Evolutionary conservation across 2,888 invertebrate genomes (phyloP).

Genomic region (Diplolepis rosae): DNA sequence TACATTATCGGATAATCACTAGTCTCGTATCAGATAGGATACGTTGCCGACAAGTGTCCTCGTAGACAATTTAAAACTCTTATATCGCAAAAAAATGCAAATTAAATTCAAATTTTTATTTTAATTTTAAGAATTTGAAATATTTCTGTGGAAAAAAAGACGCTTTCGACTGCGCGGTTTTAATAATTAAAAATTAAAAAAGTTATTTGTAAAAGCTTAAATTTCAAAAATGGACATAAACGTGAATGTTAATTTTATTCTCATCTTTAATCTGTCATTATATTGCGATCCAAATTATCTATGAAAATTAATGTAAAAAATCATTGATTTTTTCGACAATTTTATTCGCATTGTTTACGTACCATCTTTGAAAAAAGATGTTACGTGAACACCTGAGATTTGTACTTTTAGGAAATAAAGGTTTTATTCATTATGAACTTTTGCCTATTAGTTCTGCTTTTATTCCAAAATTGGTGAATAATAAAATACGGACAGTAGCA

Average conservation of each 20-base stretch:
- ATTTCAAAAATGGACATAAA: not conserved
- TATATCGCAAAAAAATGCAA: no score
- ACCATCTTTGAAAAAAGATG: not conserved
- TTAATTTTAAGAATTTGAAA: no score
- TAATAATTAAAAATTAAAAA: not conserved
- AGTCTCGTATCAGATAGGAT: no score
- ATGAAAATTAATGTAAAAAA: not conserved
- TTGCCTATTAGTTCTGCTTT: not conserved
- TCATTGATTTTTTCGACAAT: not conserved
- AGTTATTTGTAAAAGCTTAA: not conserved
- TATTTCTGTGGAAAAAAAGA: no score
- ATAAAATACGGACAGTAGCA: not conserved
- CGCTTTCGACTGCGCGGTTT: no score
- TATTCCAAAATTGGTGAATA: not conserved
- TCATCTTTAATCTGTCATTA: not conserved
- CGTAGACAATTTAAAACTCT: no score
- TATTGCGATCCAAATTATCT: not conserved
- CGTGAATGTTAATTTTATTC: not conserved
- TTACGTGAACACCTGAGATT: not conserved
- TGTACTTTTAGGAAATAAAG: not conserved
- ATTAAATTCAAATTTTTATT: no score
- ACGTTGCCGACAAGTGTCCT: no score
- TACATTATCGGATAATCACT: no score
- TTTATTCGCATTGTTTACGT: not conserved
- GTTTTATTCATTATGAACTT: not conserved